These are phyloP conservation scores for Nothocercus nigrocapillus DNA, from an alignment of 2,113 vertebrate species.

Conservation along the genomic window DNA sequence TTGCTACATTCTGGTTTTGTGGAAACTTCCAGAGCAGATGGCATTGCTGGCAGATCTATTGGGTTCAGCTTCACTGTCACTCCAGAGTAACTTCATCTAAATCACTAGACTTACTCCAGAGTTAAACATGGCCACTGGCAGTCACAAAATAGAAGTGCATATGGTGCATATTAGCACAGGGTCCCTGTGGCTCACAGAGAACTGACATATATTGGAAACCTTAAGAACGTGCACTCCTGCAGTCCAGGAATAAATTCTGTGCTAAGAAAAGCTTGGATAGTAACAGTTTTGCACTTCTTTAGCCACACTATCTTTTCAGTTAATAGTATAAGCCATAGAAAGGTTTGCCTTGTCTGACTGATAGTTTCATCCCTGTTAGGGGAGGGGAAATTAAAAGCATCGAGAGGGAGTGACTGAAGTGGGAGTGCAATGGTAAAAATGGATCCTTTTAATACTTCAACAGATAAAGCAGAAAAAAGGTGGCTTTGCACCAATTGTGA, in stretches of 20 bases:
- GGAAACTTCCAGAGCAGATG: slow-evolving; percentile 43
- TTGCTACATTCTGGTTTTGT: not conserved
- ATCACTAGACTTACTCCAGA: slow-evolving; percentile 12
- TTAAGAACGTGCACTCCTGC: not conserved
- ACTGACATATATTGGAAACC: not conserved
- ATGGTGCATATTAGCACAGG: not conserved
- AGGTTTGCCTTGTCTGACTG: not conserved
- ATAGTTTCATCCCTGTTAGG: not conserved
- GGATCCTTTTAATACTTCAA: not conserved
- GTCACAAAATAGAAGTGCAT: not conserved
- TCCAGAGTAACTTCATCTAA: slow-evolving; percentile 23
- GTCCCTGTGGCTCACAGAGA: not conserved
- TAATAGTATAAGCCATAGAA: not conserved
- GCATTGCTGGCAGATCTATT: slow-evolving; percentile 20
- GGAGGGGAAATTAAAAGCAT: not conserved
- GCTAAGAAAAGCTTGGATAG: not conserved
- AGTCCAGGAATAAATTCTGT: not conserved
- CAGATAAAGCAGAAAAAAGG: not conserved
- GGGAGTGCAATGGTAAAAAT: not conserved
- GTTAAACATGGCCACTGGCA: not conserved
- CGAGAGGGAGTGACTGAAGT: not conserved
- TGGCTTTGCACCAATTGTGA: not conserved
- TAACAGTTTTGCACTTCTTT: not conserved
- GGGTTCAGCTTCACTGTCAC: not conserved
- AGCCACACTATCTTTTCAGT: not conserved